These are phyloP conservation scores for Oegoconia quadripuncta DNA, from an alignment of 2,888 invertebrate genomes.

Conservation along the genomic window DNA sequence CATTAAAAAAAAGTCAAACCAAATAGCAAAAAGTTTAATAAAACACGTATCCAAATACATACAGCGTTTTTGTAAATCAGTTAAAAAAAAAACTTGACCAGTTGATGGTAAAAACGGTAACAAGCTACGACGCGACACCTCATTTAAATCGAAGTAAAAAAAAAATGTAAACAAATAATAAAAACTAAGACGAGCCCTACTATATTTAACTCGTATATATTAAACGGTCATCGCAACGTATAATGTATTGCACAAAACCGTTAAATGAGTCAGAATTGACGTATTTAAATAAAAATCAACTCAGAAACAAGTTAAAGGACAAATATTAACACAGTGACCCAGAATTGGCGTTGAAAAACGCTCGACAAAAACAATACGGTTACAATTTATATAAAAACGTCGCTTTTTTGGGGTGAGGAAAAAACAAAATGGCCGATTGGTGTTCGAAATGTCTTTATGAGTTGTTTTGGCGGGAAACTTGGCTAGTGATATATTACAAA, in stretches of 20 bases:
- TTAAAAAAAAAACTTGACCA: too few species aligned
- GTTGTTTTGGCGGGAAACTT: too few species aligned
- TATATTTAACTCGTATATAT: slow-evolving; percentile 34
- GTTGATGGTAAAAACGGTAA: too few species aligned
- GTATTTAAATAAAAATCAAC: slow-evolving; percentile 42
- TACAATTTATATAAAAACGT: slow-evolving; percentile 18
- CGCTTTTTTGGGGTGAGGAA: slow-evolving; percentile 48
- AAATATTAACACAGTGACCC: slow-evolving; percentile 58
- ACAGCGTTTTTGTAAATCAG: too few species aligned
- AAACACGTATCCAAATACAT: too few species aligned
- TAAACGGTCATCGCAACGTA: slow-evolving; percentile 26
- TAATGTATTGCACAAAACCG: slow-evolving; percentile 28
- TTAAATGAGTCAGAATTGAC: slow-evolving; percentile 31
- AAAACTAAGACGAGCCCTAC: slow-evolving; percentile 33
- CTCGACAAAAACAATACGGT: slow-evolving; percentile 27
- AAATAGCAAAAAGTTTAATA: too few species aligned
- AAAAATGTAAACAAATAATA: slow-evolving; percentile 32
- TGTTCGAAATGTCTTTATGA: too few species aligned
- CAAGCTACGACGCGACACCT: too few species aligned
- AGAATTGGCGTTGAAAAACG: slow-evolving; percentile 39
- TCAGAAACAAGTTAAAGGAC: slow-evolving; percentile 49
- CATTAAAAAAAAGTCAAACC: too few species aligned
- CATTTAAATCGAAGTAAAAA: too few species aligned
- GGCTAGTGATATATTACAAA: too few species aligned
- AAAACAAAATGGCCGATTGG: slow-evolving; percentile 52